Evolutionary conservation across 2,888 invertebrate genomes (phyloP), one percentile per base, ranked within the genome.

Genomic region (Venusia cambrica): DNA sequence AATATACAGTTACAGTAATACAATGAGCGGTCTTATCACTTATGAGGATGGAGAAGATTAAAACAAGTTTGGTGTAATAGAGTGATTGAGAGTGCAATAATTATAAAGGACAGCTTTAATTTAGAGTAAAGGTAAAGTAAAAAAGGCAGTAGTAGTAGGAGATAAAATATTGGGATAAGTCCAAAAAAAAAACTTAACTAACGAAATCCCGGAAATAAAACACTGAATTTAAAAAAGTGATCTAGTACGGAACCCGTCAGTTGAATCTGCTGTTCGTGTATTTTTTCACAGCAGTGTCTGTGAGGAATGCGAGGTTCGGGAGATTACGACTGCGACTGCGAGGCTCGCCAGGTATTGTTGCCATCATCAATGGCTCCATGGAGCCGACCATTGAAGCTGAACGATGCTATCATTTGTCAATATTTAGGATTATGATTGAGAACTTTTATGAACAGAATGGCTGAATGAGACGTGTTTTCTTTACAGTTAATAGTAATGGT

Each of bases 241-340:
- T n/a, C n/a, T n/a, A n/a, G n/a, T n/a, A 57, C 63, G 38, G 69
- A 68, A 68, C 67, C 61, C 48, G 7, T 30, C 13, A 4, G 10
- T 3, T 9, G n/a, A 33, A 27, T 33, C 37, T 38, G 48, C 48
- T 48, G 37, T 43, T 37, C 31, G 14, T 45, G 33, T 31, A 62
- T 68, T 72, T 74, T 71, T 72, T 70, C 56, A 62, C 62, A 58
- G 59, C 53, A 54, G 44, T 43, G 54, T 48, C 60, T 65, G 83
- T 84, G 83, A 83, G 83, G 83, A 83, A 84, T 84, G 79, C 66
- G 56, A 55, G 62, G 74, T 73, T 61, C 48, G 28, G 64, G 70
- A 76, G 83, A 83, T 84, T 83, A 83, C 54, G 52, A 31, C 43
- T n/a, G n/a, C n/a, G n/a, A n/a, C 45, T 49, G 50, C 52, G 54